These are phyloP conservation scores for Tuberolachnus salignus DNA, from an alignment of 2,888 invertebrate species.

Conservation along the genomic window DNA sequence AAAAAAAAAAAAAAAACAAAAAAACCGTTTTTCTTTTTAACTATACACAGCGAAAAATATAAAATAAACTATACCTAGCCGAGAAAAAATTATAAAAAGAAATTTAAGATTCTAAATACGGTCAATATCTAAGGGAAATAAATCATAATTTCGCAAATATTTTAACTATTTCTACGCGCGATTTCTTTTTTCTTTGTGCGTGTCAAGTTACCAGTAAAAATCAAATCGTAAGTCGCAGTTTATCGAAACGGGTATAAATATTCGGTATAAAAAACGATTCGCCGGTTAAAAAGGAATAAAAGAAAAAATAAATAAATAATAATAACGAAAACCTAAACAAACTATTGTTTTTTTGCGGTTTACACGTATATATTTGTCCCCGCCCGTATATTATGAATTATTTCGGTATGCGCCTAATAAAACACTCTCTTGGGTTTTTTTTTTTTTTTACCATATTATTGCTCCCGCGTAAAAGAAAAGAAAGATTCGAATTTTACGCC, in stretches of 20 bases:
- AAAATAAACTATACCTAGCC: no score
- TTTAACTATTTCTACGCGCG: no score
- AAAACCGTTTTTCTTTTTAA: slow-evolving; percentile 2
- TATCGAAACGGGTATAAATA: no score
- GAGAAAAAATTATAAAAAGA: no score
- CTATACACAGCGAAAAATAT: background rate
- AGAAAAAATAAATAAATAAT: background rate
- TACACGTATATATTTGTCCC: background rate
- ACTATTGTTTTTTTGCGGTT: slow-evolving; percentile 17
- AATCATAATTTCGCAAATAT: no score
- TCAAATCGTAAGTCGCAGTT: no score
- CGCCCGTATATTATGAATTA: background rate
- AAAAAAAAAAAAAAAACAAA: slow-evolving; percentile 1
- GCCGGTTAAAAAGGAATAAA: background rate
- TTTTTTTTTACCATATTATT: no score
- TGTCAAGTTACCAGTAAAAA: no score
- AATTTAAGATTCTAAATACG: no score
- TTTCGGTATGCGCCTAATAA: slow-evolving; percentile 15
- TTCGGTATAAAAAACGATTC: background rate
- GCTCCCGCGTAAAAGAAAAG: background rate
- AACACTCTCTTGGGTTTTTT: slow-evolving; percentile 13
- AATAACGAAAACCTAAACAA: background rate
- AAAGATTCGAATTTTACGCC: slow-evolving; percentile 38
- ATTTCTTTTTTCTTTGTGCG: no score
- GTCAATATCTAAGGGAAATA: no score